phyloP scores from a whole-genome alignment of 2,888 invertebrate genomes.

The Luperina nickerlii region DNA sequence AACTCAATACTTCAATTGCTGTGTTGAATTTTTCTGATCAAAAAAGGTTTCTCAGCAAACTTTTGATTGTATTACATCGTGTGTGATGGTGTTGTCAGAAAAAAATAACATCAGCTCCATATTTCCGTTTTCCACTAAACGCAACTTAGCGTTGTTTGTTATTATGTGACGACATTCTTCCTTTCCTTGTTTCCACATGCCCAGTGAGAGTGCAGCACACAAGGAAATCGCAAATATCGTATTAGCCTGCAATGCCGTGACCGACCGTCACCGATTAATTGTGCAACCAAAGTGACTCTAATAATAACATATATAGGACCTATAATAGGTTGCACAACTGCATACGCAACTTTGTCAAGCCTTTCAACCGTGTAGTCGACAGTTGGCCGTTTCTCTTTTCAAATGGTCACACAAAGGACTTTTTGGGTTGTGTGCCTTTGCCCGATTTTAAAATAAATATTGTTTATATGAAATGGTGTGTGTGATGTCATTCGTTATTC shows the following conservation, averaged over 20 bases:
- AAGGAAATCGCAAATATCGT: slow-evolving; percentile 66
- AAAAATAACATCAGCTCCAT: slow-evolving; percentile 15
- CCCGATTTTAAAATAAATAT: slow-evolving; percentile 5
- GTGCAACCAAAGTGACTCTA: slow-evolving; percentile 60
- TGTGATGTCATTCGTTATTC: not conserved
- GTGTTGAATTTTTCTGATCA: too few species aligned
- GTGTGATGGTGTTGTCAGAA: not conserved
- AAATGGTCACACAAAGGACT: slow-evolving; percentile 45
- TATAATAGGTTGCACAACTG: slow-evolving; percentile 60
- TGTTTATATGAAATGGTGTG: slow-evolving; percentile 1
- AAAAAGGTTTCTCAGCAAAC: not conserved
- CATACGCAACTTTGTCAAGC: slow-evolving; percentile 52
- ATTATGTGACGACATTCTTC: slow-evolving; percentile 58
- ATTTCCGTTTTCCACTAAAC: slow-evolving; percentile 47
- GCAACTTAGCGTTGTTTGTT: slow-evolving; percentile 29
- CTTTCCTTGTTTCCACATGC: slow-evolving; percentile 62
- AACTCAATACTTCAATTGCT: too few species aligned
- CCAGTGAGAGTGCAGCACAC: slow-evolving; percentile 63
- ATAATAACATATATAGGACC: slow-evolving; percentile 49
- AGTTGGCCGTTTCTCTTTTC: slow-evolving; percentile 62
- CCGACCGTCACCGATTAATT: slow-evolving; percentile 58
- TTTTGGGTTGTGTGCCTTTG: slow-evolving; percentile 35
- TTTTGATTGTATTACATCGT: not conserved
- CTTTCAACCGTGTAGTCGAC: slow-evolving; percentile 62
- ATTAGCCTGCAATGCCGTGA: slow-evolving; percentile 66